Conservation (phyloP, 2,888 invertebrate species). For the Pheosia gnoma region DNA sequence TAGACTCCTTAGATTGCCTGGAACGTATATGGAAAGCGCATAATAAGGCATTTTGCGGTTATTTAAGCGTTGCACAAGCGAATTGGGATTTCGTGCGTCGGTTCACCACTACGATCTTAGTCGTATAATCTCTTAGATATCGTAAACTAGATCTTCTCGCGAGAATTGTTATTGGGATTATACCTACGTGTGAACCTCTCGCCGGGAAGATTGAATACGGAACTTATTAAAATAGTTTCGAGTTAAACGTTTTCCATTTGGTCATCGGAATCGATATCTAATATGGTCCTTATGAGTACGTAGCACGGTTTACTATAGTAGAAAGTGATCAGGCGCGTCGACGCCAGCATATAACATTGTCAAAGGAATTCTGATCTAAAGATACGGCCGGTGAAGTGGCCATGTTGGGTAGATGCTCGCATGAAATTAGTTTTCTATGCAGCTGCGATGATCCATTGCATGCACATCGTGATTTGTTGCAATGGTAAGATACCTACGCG, state of each 20-base stretch:
- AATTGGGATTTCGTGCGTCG: conserved; percentile 80
- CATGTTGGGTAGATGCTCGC: conserved; percentile 35
- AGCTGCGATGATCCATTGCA: conserved; percentile 52
- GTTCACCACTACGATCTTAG: conserved; percentile 66
- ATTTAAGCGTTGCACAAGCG: conserved; percentile 80
- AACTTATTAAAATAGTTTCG: conserved; percentile 68
- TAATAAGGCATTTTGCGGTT: conserved; percentile 83
- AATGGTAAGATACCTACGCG: conserved; percentile 57
- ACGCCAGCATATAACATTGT: conserved; percentile 6
- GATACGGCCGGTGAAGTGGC: conserved; percentile 17
- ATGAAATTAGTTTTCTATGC: conserved; percentile 56
- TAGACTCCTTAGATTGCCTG: conserved; percentile 73
- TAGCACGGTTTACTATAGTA: conserved; percentile 12
- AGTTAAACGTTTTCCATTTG: conserved; percentile 34
- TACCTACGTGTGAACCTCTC: conserved; percentile 65
- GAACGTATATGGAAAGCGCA: conserved; percentile 82
- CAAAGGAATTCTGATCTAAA: conserved; percentile 13
- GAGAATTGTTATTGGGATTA: conserved; percentile 72
- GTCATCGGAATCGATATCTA: conserved; percentile 15
- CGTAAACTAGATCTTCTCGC: conserved; percentile 72
- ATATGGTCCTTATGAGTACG: conserved; percentile 5
- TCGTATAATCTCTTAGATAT: conserved; percentile 60
- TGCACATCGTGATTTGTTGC: conserved; percentile 48
- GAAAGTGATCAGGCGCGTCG: not conserved
- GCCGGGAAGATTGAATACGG: conserved; percentile 56